Evolutionary conservation across 2,113 vertebrate species (phyloP).

Genomic region (Lagenorhynchus albirostris): DNA sequence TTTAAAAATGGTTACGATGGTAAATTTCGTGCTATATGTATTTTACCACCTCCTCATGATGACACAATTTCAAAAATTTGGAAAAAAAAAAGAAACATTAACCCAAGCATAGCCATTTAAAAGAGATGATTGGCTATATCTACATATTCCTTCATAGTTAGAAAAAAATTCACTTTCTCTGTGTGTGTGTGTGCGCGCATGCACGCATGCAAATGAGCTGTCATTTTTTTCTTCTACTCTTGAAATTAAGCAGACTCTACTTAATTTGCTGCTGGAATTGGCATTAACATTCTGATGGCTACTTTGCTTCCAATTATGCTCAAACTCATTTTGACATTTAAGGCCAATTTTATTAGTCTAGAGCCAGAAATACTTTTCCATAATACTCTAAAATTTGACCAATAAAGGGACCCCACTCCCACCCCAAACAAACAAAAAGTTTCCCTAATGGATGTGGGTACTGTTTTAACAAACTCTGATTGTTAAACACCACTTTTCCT

Average conservation of each 20-base stretch:
- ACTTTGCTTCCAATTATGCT: constrained; percentile 6
- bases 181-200: background rate
- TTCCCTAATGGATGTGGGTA: background rate
- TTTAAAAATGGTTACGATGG: background rate
- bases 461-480: background rate
- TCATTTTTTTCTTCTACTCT: background rate
- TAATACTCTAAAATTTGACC: background rate
- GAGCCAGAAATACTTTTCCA: background rate
- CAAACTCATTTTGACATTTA: background rate
- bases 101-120: background rate
- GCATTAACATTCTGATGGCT: background rate
- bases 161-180: background rate
- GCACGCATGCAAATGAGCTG: background rate
- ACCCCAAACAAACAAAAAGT: background rate
- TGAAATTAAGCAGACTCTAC: background rate
- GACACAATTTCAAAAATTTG: background rate
- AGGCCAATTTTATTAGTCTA: background rate
- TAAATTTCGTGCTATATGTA: background rate
- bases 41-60: background rate
- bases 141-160: background rate
- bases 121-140: background rate
- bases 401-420: background rate
- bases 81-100: background rate
- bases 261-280: background rate
- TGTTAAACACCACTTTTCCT: background rate